Evolutionary conservation across 1,140 invertebrate species (phyloP).

Genomic region (Mya arenaria): DNA sequence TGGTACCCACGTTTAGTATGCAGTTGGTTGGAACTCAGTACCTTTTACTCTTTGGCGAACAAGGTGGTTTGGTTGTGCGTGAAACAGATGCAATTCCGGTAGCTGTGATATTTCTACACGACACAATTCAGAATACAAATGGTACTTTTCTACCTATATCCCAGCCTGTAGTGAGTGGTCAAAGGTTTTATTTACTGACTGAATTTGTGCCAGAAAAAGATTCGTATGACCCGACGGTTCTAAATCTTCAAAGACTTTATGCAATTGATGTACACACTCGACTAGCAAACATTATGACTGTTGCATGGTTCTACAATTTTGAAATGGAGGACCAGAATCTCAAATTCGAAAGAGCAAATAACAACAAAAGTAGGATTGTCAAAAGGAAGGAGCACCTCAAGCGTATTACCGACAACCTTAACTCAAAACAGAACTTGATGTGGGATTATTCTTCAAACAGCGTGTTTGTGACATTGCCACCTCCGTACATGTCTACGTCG

Average conservation of each 20-base stretch:
- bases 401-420: neutral
- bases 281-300: constrained; percentile 17
- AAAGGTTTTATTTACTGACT: constrained; percentile 35
- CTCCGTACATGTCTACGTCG: neutral
- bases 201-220: constrained; percentile 22
- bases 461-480: constrained; percentile 9
- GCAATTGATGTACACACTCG: constrained; percentile 23
- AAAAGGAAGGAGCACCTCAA: neutral
- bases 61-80: constrained; percentile 7
- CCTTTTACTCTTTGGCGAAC: constrained; percentile 14
- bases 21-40: constrained; percentile 9
- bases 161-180: constrained; percentile 33
- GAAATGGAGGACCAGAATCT: neutral
- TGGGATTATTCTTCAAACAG: constrained; percentile 20
- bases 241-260: constrained; percentile 4
- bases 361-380: neutral
- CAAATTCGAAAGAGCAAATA: neutral
- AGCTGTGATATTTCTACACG: constrained; percentile 18
- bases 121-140: constrained; percentile 4
- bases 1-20: constrained; percentile 36
- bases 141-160: constrained; percentile 43
- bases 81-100: constrained; percentile 41
- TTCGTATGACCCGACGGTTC: neutral
- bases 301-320: constrained; percentile 30
- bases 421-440: neutral